A percentile compares a stretch with the other conserved stretches of the same genome.
Evolutionary conservation across 2,113 vertebrate species (phyloP).

Genomic region (Egretta garzetta): DNA sequence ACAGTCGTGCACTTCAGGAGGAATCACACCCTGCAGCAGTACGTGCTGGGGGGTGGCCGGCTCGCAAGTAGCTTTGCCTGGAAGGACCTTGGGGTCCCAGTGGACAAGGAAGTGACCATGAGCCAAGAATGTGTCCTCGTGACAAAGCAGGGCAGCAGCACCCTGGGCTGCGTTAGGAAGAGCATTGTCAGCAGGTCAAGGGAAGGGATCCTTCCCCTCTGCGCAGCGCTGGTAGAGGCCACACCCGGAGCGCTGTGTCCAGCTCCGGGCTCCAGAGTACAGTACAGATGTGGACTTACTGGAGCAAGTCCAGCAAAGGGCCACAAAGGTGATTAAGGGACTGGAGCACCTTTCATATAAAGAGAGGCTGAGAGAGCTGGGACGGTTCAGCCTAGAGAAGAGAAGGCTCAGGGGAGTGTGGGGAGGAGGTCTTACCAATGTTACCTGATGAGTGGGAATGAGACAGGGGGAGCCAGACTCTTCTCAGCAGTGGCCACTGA

Average conservation of each 20-base stretch:
- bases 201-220: neutral
- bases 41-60: fast-evolving
- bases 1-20: neutral
- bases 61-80: neutral
- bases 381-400: neutral
- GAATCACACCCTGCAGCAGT: neutral
- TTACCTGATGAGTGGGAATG: neutral
- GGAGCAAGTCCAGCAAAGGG: neutral
- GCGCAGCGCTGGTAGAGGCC: neutral
- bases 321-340: neutral
- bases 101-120: neutral
- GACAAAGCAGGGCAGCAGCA: neutral
- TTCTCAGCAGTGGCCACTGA: too few relatives aligned
- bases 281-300: neutral
- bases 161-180: neutral
- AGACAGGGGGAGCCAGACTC: too few relatives aligned
- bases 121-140: neutral
- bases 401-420: neutral
- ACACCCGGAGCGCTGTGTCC: neutral
- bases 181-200: neutral
- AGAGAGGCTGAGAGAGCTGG: neutral
- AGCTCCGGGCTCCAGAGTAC: neutral
- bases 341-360: neutral
- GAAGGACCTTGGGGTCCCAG: neutral
- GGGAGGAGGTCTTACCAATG: neutral